Conservation (phyloP, 1,140 invertebrate genomes). For the Phymastichus coffea region DNA sequence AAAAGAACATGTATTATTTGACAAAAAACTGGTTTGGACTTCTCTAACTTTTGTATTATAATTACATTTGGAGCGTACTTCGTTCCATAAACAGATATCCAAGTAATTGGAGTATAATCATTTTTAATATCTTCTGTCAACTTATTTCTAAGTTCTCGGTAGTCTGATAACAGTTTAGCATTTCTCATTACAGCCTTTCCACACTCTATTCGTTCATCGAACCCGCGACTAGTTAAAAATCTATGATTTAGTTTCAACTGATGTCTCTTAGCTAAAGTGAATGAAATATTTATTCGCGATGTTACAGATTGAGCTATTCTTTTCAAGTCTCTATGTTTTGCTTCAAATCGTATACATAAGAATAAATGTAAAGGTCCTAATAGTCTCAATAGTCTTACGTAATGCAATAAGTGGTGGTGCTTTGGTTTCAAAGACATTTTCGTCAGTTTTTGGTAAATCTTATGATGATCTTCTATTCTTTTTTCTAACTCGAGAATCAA, state of each 20-base stretch:
- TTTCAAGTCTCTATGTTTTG: conserved; percentile 31
- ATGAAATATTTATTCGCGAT: conserved; percentile 26
- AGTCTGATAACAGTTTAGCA: not conserved
- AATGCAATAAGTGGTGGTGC: conserved; percentile 33
- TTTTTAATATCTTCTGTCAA: not conserved
- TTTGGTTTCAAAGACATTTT: conserved; percentile 32
- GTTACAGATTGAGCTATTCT: conserved; percentile 10
- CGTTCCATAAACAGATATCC: not conserved
- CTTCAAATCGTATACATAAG: conserved; percentile 30
- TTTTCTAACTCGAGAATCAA: not conserved
- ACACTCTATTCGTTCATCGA: conserved; percentile 1
- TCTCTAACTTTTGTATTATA: not conserved
- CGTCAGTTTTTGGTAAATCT: conserved; percentile 30
- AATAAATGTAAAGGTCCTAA: conserved; percentile 28
- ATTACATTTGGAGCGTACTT: not conserved
- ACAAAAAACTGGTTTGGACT: not conserved
- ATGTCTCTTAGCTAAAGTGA: conserved; percentile 23
- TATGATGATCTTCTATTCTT: conserved; percentile 26
- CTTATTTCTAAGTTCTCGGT: not conserved
- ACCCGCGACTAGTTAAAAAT: too few relatives aligned
- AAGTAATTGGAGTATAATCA: conserved; percentile 2
- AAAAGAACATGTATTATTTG: not conserved
- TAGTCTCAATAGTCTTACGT: conserved; percentile 21
- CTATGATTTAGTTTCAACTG: too few relatives aligned
- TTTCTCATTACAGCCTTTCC: not conserved